Conservation (phyloP, 2,888 invertebrate genomes). For the Diaperis boleti region DNA sequence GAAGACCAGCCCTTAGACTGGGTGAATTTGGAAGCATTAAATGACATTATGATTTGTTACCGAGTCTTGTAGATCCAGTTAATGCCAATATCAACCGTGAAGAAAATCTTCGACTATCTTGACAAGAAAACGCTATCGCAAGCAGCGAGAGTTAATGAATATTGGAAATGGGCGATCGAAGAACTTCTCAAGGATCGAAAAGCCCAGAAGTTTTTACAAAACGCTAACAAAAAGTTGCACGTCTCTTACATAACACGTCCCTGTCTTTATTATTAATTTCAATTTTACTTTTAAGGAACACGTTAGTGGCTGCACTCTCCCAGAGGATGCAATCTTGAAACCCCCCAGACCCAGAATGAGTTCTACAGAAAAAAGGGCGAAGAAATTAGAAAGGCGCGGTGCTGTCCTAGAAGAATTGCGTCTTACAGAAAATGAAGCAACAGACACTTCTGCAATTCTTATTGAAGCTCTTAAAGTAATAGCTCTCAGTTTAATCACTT, state of each 20-base stretch:
- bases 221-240: conserved; percentile 44
- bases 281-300: neutral
- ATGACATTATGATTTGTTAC: neutral
- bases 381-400: conserved; percentile 16
- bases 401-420: conserved; percentile 26
- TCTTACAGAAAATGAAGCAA: neutral
- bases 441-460: neutral
- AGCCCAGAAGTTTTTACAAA: conserved; percentile 45
- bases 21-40: conserved; percentile 8
- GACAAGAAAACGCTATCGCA: conserved; percentile 48
- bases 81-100: conserved; percentile 54
- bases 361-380: conserved; percentile 3
- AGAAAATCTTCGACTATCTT: conserved; percentile 53
- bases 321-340: neutral
- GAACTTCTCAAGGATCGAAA: conserved; percentile 51
- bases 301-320: neutral
- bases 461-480: neutral
- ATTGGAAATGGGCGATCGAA: conserved; percentile 49
- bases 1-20: conserved; percentile 39
- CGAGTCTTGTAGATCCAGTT: conserved; percentile 48
- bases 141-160: conserved; percentile 50
- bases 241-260: too few relatives aligned
- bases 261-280: neutral
- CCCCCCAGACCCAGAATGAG: conserved; percentile 5
- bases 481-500: neutral